Base-by-base conservation (phyloP, 1,140 invertebrate genomes). In the Antheraea pernyi region DNA sequence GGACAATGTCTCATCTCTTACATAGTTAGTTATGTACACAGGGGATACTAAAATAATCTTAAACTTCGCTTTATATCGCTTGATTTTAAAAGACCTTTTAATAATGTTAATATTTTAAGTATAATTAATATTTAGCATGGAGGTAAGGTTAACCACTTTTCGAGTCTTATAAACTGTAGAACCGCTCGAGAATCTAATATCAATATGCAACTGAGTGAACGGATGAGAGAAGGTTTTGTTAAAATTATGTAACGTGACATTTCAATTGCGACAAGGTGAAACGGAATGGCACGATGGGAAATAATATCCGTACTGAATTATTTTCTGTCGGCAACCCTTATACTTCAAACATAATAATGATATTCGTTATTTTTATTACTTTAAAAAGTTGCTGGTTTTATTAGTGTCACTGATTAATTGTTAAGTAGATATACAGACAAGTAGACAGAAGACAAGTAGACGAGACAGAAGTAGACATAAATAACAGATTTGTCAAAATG, bases 191-290 rank as follows among this genome's bases (percentile, higher is more conserved):
- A 53, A 13, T 16, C 46, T 13, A 53, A 53, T 16, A 53, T 53
- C 46, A 53, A 53, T 53, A 53, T 53, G 11, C 46, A 53, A 16
- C 46, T 53, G 16, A 53, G 46, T 16, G 46, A 53, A 53, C 13
- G 46, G 46, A 53, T 53, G 46, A 13, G 46, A 53, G 11, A 16
- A 53, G 46, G 46, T 53, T 53, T 53, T 53, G 10, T 53, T 53
- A 16, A 53, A 53, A n/a, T 53, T 53, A 53, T 53, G 46, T 53
- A 53, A 53, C 46, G 7, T 53, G 46, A 53, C 46, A 53, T 53
- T 53, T 53, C 46, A n/a, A 53, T 53, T 53, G 16, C 46, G 16
- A 9, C 13, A 16, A 53, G 46, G 46, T 16, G 46, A 53, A 42
- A 16, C 16, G 46, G 46, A 53, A 53, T 53, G 46, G 7, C 46